Evolutionary conservation across 2,113 vertebrate genomes (phyloP).

Genomic region (Natator depressus): DNA sequence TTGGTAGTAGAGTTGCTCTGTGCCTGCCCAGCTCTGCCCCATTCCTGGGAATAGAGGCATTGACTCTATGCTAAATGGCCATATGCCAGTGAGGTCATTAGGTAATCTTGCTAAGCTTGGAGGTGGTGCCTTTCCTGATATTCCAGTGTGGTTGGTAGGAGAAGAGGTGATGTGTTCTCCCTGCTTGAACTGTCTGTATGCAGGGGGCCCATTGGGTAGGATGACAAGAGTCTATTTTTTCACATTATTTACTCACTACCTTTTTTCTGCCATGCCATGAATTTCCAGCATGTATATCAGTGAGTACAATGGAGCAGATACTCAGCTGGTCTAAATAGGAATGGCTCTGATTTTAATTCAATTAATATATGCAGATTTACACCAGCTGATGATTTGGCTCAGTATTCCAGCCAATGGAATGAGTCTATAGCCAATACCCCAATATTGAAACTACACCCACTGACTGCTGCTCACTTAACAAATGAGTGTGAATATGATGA

Average conservation of each 20-base stretch:
- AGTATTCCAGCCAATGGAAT: not conserved
- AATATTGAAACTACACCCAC: not conserved
- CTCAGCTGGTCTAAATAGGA: too few species aligned
- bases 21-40: not conserved
- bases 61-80: not conserved
- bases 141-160: not conserved
- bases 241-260: too few species aligned
- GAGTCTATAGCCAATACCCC: not conserved
- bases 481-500: not conserved
- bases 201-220: too few species aligned
- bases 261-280: too few species aligned
- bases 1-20: not conserved
- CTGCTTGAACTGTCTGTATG: too few species aligned
- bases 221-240: too few species aligned
- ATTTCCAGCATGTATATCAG: too few species aligned
- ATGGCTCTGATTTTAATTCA: too few species aligned
- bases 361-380: too few species aligned
- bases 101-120: not conserved
- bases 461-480: not conserved
- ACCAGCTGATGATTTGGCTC: not conserved
- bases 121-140: not conserved
- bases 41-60: not conserved
- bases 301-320: too few species aligned
- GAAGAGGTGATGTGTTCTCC: too few species aligned
- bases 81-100: not conserved